Conservation (phyloP, 2,113 vertebrate species). For the Daboia siamensis region DNA sequence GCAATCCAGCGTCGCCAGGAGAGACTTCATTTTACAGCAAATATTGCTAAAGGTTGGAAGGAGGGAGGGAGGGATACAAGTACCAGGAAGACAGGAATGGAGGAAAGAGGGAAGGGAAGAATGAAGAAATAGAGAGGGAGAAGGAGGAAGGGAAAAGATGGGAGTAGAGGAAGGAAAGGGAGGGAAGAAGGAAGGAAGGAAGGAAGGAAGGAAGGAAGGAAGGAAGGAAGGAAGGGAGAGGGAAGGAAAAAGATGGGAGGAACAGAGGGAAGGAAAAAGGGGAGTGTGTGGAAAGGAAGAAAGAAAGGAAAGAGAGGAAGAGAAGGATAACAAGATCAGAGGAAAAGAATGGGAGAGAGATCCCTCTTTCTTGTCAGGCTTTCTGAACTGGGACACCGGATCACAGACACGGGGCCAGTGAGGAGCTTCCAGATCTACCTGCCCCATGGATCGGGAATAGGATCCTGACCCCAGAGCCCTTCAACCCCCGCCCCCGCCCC, state of each 20-base stretch:
- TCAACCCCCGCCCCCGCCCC: neutral
- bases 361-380: neutral
- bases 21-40: slow-evolving; percentile 21
- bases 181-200: neutral
- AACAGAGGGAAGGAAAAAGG: neutral
- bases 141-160: too few species aligned
- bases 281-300: too few species aligned
- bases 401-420: neutral
- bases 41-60: slow-evolving; percentile 22
- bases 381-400: neutral
- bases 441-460: neutral
- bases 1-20: neutral
- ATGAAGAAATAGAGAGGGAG: neutral
- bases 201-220: neutral
- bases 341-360: neutral
- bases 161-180: neutral
- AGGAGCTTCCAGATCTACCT: neutral
- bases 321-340: neutral
- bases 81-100: neutral
- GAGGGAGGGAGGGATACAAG: neutral
- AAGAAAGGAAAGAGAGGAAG: neutral
- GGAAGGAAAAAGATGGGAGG: neutral
- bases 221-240: neutral
- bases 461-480: neutral
- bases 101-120: neutral